phyloP scores from a whole-genome alignment of 2,888 invertebrate genomes.

The Agrotis exclamationis region DNA sequence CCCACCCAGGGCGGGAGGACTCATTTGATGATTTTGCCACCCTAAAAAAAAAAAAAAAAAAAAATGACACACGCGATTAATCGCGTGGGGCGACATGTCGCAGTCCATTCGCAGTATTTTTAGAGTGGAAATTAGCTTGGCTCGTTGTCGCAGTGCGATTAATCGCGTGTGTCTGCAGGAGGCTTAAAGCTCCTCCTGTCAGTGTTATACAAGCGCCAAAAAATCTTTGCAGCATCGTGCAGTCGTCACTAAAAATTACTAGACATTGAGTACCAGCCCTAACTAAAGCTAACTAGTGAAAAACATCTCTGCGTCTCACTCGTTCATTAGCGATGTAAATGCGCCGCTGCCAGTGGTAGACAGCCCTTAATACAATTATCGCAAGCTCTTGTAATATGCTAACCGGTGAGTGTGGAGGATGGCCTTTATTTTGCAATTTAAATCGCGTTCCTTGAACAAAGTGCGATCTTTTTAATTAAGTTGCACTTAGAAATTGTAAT shows the following conservation, averaged over 20 bases:
- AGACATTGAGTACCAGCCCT: constrained; percentile 52
- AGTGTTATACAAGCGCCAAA: background rate
- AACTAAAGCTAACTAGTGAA: constrained; percentile 67
- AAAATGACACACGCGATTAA: too few relatives aligned
- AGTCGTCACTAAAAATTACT: background rate
- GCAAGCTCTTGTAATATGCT: constrained; percentile 78
- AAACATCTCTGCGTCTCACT: constrained; percentile 72
- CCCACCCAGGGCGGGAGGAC: too few relatives aligned
- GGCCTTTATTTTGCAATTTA: constrained; percentile 67
- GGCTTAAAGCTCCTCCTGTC: too few relatives aligned
- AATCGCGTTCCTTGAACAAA: constrained; percentile 50
- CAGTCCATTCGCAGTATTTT: too few relatives aligned
- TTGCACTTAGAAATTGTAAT: constrained; percentile 56
- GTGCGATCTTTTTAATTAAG: constrained; percentile 60
- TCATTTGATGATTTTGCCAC: too few relatives aligned
- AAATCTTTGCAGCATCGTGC: background rate
- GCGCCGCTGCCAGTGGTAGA: constrained; percentile 59
- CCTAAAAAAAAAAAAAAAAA: too few relatives aligned
- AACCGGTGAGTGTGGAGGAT: constrained; percentile 68
- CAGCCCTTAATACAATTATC: constrained; percentile 78
- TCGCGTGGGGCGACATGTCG: too few relatives aligned
- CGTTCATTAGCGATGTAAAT: constrained; percentile 85
- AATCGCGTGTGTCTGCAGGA: too few relatives aligned
- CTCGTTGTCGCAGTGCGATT: too few relatives aligned
- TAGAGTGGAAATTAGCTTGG: too few relatives aligned